Conservation (phyloP, 2,797 vertebrate genomes). For the Phrynocephalus vlangalii region DNA sequence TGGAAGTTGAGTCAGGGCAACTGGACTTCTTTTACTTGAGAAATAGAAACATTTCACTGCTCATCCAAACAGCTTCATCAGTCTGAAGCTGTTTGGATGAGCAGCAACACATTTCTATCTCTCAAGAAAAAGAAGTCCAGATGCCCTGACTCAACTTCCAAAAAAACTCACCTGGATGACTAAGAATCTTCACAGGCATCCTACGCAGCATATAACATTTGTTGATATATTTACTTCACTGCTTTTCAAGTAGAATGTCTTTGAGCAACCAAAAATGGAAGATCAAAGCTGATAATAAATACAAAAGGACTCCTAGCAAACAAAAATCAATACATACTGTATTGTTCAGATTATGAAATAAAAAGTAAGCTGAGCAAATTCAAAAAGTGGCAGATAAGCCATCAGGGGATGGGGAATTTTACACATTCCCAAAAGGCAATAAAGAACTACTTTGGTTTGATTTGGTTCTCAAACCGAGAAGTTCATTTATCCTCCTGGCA, state of each 20-base stretch:
- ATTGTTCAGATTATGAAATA: slow-evolving; percentile 44
- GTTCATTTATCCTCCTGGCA: slow-evolving; percentile 29
- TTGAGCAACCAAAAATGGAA: background rate
- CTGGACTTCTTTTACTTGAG: too few relatives aligned
- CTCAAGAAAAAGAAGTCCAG: too few relatives aligned
- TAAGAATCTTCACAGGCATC: too few relatives aligned
- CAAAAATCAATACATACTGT: slow-evolving; percentile 1
- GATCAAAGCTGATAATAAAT: background rate
- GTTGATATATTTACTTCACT: background rate
- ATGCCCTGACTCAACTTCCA: too few relatives aligned
- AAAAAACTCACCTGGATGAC: too few relatives aligned
- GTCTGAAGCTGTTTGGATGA: too few relatives aligned
- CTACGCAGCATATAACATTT: background rate
- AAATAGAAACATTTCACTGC: too few relatives aligned
- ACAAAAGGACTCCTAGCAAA: background rate
- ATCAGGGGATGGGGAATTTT: slow-evolving; percentile 38
- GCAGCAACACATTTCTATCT: too few relatives aligned
- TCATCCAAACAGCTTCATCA: too few relatives aligned
- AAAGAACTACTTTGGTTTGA: slow-evolving; percentile 1
- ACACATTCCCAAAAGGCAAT: slow-evolving; percentile 31
- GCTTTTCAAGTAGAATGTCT: background rate
- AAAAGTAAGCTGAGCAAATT: slow-evolving; percentile 32
- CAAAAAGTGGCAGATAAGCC: slow-evolving; percentile 27
- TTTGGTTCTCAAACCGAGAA: slow-evolving; percentile 49
- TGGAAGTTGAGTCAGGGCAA: too few relatives aligned